Base-by-base conservation (phyloP, 2,797 vertebrate species). In the Epinephelus malabaricus region DNA sequence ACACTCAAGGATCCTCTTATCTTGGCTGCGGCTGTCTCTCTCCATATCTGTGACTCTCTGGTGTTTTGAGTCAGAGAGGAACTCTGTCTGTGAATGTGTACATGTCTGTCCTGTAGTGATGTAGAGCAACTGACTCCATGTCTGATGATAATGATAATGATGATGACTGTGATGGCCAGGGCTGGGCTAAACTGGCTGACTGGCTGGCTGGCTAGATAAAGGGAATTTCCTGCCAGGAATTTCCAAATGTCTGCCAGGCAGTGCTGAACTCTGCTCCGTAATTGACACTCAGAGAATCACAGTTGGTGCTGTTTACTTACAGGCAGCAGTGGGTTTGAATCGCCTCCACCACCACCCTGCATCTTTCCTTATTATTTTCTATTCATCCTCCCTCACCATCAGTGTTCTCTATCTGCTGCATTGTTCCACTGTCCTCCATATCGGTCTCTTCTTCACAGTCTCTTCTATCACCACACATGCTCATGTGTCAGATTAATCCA, bases 141-240 rank as follows among this genome's bases (percentile, higher is more conserved):
- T 92, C 87, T 88, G 88, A 86, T 76, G 84, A 88, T 88, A 73
- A 87, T 89, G 81, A 88, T 89, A 64, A 89, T 90, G 87, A 89
- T 87, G 86, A 91, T 90, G 90, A 86, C 60, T 78, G 18, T 84
- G 79, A 89, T 88, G 86, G 73, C 58, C 46, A 53, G 77, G 89
- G 80, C 53, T 83, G 81, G 88, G 83, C 75, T 77, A 74, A 82
- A 70, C 88, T 38, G 73, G 58, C 75, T 71, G 73, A 68, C 79
- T 81, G 56, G 53, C 89, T 38, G 73, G 58, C 78, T 70, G 62
- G 72, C 69, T 70, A 83, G 88, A 92, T 91, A 85, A 91, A 90
- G 85, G 89, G 90, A 85, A 79, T 91, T 91, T 93, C 88, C 92
- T 87, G 81, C 76, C 85, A 84, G 89, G 86, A 91, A 86, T 93